Base-by-base conservation (phyloP, 2,113 vertebrate genomes). In the Prionailurus bengalensis region DNA sequence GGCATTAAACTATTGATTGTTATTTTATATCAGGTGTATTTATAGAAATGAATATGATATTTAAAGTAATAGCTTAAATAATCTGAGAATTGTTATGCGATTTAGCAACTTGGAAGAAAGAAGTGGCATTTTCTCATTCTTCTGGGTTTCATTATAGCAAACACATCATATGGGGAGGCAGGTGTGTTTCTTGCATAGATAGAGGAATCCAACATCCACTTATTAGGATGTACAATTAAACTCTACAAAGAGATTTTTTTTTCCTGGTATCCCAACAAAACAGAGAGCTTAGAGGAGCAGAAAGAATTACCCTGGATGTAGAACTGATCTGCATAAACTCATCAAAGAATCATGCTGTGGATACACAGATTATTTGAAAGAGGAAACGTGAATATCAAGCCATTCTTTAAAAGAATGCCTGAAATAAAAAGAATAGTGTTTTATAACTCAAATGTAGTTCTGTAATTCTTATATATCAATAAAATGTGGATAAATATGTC, bases 401-500 rank as follows among this genome's bases (percentile, higher is more conserved):
- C 11, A 51, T 16, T 33, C 25, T 84, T 91, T 25, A 53, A 94
- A 74, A 80, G 42, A 97, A 91, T 3, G 66, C 39, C 58, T 29
- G 14, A 58, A 61, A 97, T 94, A 73, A 96, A 97, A 95, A 51
- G 31, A 76, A 95, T 17, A 74, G 97, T 7, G 33, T 70, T 95
- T 78, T 58, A 73, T 63, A 83, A 95, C 92, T 71, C 96, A 95
- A 93, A 95, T 0, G 3, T 0, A 84, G n/a, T 31, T 21, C 81
- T 88, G 17, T 13, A 42, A 89, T 95, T 98, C 66, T 87, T 89
- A 65, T 10, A 61, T 79, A 97, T 89, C 96, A 97, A 97, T 93
- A 98, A 63, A 78, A 53, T 90, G 91, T 90, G 95, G 95, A 95
- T 48, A 98, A 98, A 98, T 55, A 92, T 53, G 7, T 95, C 91